These are phyloP conservation scores for Drosophila pseudoananassae DNA, from an alignment of 1,140 invertebrate species.

Conservation along the genomic window DNA sequence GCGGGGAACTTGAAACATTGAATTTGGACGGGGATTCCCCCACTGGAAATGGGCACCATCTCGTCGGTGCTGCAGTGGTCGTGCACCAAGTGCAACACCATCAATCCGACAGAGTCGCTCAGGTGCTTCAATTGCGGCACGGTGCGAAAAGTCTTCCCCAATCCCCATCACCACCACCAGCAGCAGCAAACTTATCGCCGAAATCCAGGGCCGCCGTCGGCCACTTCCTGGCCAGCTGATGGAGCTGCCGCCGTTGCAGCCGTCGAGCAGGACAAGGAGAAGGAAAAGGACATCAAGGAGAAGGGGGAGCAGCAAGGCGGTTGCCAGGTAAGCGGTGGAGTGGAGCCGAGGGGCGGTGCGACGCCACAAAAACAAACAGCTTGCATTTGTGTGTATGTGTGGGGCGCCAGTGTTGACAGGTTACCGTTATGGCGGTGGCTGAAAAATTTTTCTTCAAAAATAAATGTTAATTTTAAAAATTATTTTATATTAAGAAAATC, in stretches of 20 bases:
- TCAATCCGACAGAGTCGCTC: constrained; percentile 92
- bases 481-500: too few relatives aligned
- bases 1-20: constrained; percentile 33
- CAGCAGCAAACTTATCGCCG: constrained; percentile 16
- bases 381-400: constrained; percentile 21
- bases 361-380: constrained; percentile 40
- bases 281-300: constrained; percentile 3
- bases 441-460: too few relatives aligned
- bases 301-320: constrained; percentile 16
- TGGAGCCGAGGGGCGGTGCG: constrained; percentile 12
- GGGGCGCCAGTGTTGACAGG: constrained; percentile 17
- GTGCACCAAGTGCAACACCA: constrained; percentile 92
- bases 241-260: constrained; percentile 21
- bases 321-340: constrained; percentile 20
- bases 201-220: constrained; percentile 35
- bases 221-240: constrained; percentile 54
- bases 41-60: constrained; percentile 92
- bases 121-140: constrained; percentile 92
- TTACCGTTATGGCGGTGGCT: neutral
- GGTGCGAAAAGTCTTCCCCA: constrained; percentile 84
- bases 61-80: constrained; percentile 95
- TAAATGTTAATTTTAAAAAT: too few relatives aligned
- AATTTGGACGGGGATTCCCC: constrained; percentile 23
- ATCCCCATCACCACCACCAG: constrained; percentile 25
- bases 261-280: constrained; percentile 1